Conservation (phyloP, 2,113 vertebrate genomes). For the Oncorhynchus keta region DNA sequence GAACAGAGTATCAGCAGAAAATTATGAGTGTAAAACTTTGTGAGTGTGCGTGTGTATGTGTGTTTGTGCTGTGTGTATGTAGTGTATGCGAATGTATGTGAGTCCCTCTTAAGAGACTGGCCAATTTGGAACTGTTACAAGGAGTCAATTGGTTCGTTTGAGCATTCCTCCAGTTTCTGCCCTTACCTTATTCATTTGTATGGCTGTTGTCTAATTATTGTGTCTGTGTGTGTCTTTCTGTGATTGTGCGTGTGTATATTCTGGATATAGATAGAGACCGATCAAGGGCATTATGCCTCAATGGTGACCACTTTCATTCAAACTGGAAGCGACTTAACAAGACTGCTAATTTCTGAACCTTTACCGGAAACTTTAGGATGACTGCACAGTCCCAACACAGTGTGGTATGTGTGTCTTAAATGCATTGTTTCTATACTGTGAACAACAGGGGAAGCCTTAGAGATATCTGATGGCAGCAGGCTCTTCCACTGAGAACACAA, state of each 20-base stretch:
- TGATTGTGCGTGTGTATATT: neutral
- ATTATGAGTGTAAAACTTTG: too few relatives aligned
- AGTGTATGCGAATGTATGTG: neutral
- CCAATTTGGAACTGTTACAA: conserved; percentile 3
- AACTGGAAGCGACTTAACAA: neutral
- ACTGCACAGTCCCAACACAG: conserved; percentile 29
- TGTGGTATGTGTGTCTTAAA: conserved; percentile 31
- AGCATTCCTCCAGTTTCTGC: conserved; percentile 13
- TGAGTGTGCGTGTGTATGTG: too few relatives aligned
- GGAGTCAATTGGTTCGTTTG: conserved; percentile 2
- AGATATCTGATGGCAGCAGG: conserved; percentile 1
- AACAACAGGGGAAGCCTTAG: neutral
- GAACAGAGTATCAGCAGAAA: too few relatives aligned
- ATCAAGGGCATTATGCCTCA: conserved; percentile 41
- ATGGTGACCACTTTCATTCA: conserved; percentile 6
- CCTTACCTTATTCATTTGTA: neutral
- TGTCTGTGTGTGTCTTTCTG: neutral
- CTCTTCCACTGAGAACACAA: too few relatives aligned
- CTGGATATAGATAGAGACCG: conserved; percentile 8
- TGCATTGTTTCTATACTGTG: conserved; percentile 48
- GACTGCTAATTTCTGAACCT: neutral
- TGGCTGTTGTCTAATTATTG: neutral
- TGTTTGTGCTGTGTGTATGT: too few relatives aligned
- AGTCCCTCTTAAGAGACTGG: neutral
- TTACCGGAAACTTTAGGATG: conserved; percentile 28